A percentile compares a stretch with the other conserved stretches of the same genome.
Conservation (phyloP, 2,797 vertebrate species). For the Danionella dracula region DNA sequence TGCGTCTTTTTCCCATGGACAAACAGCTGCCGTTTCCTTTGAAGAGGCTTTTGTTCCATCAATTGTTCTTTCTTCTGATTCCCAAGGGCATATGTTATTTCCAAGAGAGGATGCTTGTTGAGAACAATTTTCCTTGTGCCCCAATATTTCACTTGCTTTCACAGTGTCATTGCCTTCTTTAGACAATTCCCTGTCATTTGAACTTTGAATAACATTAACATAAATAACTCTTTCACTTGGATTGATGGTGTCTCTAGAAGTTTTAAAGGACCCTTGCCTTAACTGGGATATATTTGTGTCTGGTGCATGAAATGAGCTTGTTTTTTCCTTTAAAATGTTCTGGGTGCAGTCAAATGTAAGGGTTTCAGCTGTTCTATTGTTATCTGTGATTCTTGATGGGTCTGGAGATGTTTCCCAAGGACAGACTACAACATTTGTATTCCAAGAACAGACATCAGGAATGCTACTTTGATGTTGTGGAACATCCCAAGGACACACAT, state of each 20-base stretch:
- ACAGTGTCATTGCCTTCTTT: not conserved
- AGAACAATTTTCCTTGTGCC: conserved; percentile 57
- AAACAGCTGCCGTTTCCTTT: conserved; percentile 27
- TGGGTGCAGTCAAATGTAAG: conserved; percentile 5
- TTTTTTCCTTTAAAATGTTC: conserved; percentile 34
- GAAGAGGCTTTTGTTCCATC: conserved; percentile 8
- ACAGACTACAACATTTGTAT: conserved; percentile 45
- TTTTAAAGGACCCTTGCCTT: conserved; percentile 21
- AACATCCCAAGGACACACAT: conserved; percentile 62
- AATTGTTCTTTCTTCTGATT: conserved; percentile 36
- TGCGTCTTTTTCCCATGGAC: conserved; percentile 5
- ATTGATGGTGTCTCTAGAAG: conserved; percentile 33
- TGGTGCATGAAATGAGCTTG: conserved; percentile 49
- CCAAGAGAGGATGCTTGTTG: conserved; percentile 56
- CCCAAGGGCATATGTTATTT: conserved; percentile 49
- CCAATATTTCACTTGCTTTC: conserved; percentile 1
- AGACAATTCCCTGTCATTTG: not conserved
- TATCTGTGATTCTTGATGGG: not conserved
- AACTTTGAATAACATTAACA: conserved; percentile 51
- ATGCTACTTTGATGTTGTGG: conserved; percentile 50
- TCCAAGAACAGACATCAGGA: conserved; percentile 60
- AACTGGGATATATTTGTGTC: not conserved
- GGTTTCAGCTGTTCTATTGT: conserved; percentile 4
- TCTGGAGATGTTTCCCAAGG: conserved; percentile 31
- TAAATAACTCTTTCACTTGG: conserved; percentile 52